Conservation (phyloP, 2,797 vertebrate species). For the Benthosema pterotum region DNA sequence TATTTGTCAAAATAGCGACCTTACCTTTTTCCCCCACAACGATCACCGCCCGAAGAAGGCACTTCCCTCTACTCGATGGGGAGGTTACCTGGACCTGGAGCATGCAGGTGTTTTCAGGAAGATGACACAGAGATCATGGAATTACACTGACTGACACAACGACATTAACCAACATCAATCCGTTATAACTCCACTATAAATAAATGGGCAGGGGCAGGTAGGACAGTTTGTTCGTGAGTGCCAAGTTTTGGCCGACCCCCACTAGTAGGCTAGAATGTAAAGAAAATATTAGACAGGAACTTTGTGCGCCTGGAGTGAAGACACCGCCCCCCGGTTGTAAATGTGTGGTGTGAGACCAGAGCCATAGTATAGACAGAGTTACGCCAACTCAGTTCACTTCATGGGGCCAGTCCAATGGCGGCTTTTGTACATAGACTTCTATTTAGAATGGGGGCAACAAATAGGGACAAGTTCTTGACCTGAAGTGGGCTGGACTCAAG, state of each 20-base stretch:
- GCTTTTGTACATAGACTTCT: no score
- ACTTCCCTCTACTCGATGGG: slow-evolving; percentile 67
- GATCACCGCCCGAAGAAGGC: slow-evolving; percentile 31
- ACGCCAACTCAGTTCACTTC: no score
- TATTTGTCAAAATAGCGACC: slow-evolving; percentile 46
- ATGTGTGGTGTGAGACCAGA: no score
- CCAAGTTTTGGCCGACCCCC: not conserved
- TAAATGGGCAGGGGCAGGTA: not conserved
- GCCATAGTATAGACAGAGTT: no score
- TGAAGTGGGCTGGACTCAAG: no score
- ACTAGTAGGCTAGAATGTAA: not conserved
- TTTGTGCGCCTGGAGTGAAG: slow-evolving; percentile 46
- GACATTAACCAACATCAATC: no score
- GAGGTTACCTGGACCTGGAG: slow-evolving; percentile 56
- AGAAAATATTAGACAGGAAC: slow-evolving; percentile 53
- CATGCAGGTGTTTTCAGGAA: slow-evolving; percentile 74
- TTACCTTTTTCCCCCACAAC: slow-evolving; percentile 55
- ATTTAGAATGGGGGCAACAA: no score
- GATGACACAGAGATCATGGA: slow-evolving; percentile 14
- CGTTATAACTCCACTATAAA: not conserved
- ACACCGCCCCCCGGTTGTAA: slow-evolving; percentile 31
- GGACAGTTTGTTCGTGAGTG: no score
- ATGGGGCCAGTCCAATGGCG: no score
- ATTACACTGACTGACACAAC: no score
- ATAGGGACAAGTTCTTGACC: no score